Conservation (phyloP, 2,797 vertebrate species). For the Enteromius thamalakanensis region DNA sequence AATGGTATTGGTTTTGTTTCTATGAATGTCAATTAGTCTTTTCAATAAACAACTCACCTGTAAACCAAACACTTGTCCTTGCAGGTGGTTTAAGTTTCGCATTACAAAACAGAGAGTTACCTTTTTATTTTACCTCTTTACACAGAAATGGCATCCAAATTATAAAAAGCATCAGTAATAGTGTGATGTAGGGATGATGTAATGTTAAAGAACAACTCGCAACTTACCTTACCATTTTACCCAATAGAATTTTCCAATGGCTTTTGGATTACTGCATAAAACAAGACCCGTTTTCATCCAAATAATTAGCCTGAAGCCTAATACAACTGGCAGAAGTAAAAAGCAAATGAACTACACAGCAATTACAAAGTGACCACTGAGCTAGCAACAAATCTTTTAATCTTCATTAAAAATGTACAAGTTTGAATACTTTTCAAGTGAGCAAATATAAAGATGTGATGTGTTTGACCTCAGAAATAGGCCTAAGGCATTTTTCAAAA, state of each 20-base stretch:
- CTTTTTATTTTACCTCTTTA: neutral
- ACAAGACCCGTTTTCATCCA: neutral
- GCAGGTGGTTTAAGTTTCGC: neutral
- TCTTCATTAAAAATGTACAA: neutral
- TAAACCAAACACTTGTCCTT: neutral
- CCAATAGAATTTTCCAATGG: neutral
- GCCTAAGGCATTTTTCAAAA: neutral
- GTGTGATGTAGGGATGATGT: neutral
- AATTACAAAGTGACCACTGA: neutral
- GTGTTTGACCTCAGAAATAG: neutral
- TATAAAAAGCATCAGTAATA: neutral
- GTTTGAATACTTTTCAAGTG: neutral
- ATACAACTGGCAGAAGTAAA: neutral
- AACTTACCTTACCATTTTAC: neutral
- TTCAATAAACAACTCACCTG: neutral
- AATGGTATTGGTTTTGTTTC: neutral
- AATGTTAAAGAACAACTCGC: neutral
- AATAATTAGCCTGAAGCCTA: neutral
- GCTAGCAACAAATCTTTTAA: neutral
- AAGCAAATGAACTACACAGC: neutral
- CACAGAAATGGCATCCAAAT: neutral
- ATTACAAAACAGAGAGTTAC: neutral
- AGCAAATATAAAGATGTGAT: constrained; percentile 1
- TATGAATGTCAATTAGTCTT: neutral
- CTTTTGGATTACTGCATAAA: neutral